Conservation (phyloP, 2,797 vertebrate genomes). For the Crenuchus spilurus region DNA sequence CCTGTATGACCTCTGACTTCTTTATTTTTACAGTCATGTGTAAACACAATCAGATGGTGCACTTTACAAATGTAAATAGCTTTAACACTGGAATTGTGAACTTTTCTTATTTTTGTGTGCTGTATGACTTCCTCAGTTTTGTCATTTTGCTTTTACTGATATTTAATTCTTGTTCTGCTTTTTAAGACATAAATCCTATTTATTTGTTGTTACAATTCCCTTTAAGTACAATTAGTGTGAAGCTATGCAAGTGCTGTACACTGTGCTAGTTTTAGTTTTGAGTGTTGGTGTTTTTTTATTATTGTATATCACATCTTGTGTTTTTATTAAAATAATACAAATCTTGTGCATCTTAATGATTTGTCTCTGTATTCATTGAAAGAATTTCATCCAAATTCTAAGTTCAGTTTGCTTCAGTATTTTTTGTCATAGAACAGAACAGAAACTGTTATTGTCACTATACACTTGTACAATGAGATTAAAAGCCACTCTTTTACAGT, state of each 20-base stretch:
- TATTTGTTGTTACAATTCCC: constrained; percentile 20
- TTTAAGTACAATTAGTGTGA: not conserved
- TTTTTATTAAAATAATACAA: constrained; percentile 39
- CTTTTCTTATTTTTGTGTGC: not conserved
- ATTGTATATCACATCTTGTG: not conserved
- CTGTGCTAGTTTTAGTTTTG: not conserved
- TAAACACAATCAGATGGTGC: not conserved
- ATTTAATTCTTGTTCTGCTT: not conserved
- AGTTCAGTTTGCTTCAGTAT: not conserved
- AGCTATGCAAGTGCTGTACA: constrained; percentile 4
- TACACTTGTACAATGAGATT: too few species aligned
- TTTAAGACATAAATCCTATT: constrained; percentile 36
- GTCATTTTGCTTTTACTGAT: constrained; percentile 10
- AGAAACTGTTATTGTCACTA: too few species aligned
- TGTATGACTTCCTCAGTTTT: not conserved
- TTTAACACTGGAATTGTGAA: constrained; percentile 27
- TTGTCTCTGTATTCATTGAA: not conserved
- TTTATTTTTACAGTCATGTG: not conserved
- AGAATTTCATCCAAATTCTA: not conserved
- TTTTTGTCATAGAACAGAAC: too few species aligned
- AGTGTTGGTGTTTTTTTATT: not conserved
- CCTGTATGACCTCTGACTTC: constrained; percentile 13
- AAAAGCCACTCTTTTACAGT: too few species aligned
- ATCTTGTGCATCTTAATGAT: not conserved
- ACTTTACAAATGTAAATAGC: constrained; percentile 54